Evolutionary conservation across 1,140 invertebrate species (phyloP), one percentile per base, ranked within the genome.

Genomic region (Cherax destructor): DNA sequence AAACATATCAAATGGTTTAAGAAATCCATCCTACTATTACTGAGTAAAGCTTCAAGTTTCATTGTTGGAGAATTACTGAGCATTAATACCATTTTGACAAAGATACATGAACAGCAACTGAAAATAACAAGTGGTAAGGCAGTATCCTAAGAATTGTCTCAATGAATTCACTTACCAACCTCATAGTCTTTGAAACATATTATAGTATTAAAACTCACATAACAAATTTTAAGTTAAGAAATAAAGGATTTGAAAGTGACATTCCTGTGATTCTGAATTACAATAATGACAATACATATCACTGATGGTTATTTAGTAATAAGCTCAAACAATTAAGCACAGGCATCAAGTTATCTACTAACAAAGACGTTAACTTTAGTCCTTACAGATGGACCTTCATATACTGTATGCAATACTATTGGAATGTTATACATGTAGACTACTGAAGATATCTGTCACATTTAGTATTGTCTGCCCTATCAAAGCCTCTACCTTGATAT

Each of bases 131-230:
- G 24, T 74, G 69, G 21, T 74, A 6, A 74, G n/a, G 24, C 30
- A n/a, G 69, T 74, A 74, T 74, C 69, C 69, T 74, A 74, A n/a
- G 21, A 74, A 74, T 74, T n/a, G 69, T 74, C 69, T 30, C 69
- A 30, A 74, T 30, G 69, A 30, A 30, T 74, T 74, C 24, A 74
- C 16, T 24, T 74, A 21, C 24, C 24, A 30, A 9, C 24, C 69
- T 30, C 69, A 30, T 1, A 65, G 6, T 69, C 65, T 74, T 30
- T 74, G 24, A 74, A 74, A n/a, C n/a, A 24, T 74, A 74, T 30
- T 7, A 30, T 30, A 7, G n/a, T n/a, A 74, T 74, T 21, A 9
- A 74, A 74, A 21, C n/a, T 74, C 6, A 56, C 9, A 56, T 59
- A 0, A 59, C 56, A 59, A 59, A 59, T 59, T 0, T 1, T 1